phyloP scores from a whole-genome alignment of 2,113 vertebrate species.

The Chloroceryle aenea region DNA sequence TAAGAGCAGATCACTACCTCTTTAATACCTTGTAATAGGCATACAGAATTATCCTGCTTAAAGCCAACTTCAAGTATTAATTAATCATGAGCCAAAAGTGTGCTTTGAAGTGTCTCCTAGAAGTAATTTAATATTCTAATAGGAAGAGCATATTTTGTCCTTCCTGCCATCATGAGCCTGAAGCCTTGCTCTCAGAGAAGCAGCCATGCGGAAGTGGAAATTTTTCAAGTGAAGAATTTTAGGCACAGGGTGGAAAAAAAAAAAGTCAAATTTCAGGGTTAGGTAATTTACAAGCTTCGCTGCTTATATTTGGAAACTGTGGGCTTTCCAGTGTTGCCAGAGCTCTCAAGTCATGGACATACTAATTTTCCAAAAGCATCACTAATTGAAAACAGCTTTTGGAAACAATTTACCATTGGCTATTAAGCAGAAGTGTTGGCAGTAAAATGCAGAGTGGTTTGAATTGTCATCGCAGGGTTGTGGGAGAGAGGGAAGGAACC shows the following conservation, averaged over 20 bases:
- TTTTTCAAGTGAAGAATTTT: neutral
- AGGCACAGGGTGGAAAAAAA: neutral
- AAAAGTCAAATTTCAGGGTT: neutral
- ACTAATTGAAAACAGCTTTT: conserved; percentile 21
- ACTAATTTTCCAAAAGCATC: neutral
- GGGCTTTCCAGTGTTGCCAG: neutral
- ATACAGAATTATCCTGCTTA: neutral
- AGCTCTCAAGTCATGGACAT: neutral
- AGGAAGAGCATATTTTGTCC: neutral
- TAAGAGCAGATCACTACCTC: neutral
- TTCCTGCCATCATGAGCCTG: neutral
- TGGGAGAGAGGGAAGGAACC: neutral
- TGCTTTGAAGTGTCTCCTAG: neutral
- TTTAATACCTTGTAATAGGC: neutral
- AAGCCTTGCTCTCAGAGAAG: neutral
- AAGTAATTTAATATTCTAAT: neutral
- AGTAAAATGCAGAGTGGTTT: neutral
- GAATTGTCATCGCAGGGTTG: neutral
- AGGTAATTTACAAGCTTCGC: neutral
- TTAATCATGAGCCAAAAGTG: neutral
- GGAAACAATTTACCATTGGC: neutral
- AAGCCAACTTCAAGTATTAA: neutral
- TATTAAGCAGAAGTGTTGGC: neutral
- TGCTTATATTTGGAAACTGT: neutral
- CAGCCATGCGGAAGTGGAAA: neutral